Evolutionary conservation across 2,797 vertebrate genomes (phyloP).

Genomic region (Emydoidea blandingii): DNA sequence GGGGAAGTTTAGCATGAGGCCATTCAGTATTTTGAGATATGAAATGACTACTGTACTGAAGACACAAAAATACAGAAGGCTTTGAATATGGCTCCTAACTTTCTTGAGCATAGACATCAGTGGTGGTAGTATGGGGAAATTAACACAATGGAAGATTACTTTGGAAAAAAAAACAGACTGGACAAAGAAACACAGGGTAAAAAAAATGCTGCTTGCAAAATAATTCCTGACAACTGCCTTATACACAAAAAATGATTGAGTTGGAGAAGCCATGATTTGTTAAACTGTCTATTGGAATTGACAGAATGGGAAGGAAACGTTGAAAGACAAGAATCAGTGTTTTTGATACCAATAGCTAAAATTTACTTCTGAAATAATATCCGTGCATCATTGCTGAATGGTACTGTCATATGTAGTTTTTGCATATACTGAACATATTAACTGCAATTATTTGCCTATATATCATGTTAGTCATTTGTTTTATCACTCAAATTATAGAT

Average conservation of each 20-base stretch:
- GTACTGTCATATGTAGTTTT: neutral
- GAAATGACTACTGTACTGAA: neutral
- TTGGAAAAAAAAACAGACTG: neutral
- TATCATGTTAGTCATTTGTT: neutral
- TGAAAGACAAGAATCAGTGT: neutral
- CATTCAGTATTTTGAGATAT: neutral
- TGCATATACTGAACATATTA: neutral
- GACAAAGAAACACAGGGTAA: neutral
- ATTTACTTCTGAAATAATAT: no score
- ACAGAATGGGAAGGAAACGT: neutral
- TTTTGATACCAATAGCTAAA: neutral
- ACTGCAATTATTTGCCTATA: neutral
- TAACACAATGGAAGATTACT: neutral
- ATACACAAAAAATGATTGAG: neutral
- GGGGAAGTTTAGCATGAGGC: neutral
- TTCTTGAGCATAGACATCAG: neutral
- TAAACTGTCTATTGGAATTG: conserved; percentile 38
- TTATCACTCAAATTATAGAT: neutral
- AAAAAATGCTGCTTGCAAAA: conserved; percentile 17
- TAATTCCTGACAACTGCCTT: conserved; percentile 33
- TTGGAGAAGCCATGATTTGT: conserved; percentile 52
- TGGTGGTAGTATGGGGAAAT: neutral
- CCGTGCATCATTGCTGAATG: accelerated
- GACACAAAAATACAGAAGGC: neutral
- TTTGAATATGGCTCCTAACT: neutral